These are phyloP conservation scores for Patagioenas fasciata DNA, from an alignment of 2,113 vertebrate species.

Conservation along the genomic window DNA sequence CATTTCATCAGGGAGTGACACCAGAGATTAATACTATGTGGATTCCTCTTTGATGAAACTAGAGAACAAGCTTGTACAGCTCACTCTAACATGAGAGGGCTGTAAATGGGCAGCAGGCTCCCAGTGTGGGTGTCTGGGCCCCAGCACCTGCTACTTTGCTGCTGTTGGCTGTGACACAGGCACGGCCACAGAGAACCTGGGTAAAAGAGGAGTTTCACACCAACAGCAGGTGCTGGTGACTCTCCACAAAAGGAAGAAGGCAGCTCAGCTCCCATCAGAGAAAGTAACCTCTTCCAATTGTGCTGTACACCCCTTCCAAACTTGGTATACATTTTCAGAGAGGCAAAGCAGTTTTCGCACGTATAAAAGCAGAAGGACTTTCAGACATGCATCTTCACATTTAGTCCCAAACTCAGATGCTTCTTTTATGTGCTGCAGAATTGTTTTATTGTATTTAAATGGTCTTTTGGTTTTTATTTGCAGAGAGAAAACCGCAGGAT, in stretches of 20 bases:
- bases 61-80: neutral
- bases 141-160: neutral
- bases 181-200: fast-evolving
- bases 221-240: fast-evolving
- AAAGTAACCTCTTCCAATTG: neutral
- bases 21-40: neutral
- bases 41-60: neutral
- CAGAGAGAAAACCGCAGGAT: neutral
- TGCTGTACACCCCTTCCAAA: neutral
- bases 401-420: neutral
- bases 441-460: neutral
- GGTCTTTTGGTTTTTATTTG: neutral
- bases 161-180: fast-evolving
- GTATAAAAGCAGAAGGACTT: neutral
- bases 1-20: neutral
- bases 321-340: fast-evolving
- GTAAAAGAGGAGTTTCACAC: neutral
- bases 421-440: neutral
- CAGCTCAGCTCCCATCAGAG: neutral
- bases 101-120: neutral
- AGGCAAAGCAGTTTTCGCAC: neutral
- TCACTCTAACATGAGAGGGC: fast-evolving
- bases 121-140: neutral
- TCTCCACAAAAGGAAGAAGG: neutral
- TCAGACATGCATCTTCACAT: fast-evolving